Evolutionary conservation across 1,140 invertebrate genomes (phyloP).

Genomic region (Drosophila sechellia): DNA sequence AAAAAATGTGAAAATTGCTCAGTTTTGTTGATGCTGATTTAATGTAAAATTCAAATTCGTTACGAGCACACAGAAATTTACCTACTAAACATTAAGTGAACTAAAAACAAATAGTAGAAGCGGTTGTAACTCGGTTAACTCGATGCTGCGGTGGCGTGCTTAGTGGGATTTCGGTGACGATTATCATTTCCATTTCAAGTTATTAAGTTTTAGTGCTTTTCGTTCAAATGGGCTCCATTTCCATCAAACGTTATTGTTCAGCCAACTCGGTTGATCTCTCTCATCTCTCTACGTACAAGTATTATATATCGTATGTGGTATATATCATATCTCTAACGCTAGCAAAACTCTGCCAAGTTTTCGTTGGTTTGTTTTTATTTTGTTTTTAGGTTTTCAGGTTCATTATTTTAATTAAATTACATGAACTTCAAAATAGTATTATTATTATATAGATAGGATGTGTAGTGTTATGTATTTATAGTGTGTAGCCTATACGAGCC

Average conservation of each 20-base stretch:
- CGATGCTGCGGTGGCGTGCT: conserved; percentile 56
- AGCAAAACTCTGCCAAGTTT: conserved; percentile 53
- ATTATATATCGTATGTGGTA: conserved; percentile 11
- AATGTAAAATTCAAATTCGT: conserved; percentile 76
- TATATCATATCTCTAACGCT: conserved; percentile 23
- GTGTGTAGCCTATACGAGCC: conserved; percentile 77
- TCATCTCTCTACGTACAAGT: conserved; percentile 46
- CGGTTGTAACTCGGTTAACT: conserved; percentile 69
- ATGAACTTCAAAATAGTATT: conserved; percentile 83
- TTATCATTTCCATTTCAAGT: conserved; percentile 22
- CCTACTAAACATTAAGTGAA: conserved; percentile 83
- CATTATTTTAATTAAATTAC: conserved; percentile 84
- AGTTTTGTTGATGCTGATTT: conserved; percentile 73
- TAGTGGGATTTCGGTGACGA: conserved; percentile 44
- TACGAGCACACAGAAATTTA: conserved; percentile 83
- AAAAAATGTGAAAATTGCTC: conserved; percentile 80
- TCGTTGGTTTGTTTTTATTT: conserved; percentile 54
- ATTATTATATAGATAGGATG: conserved; percentile 82
- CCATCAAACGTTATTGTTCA: conserved; percentile 37
- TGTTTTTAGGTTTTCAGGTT: conserved; percentile 71
- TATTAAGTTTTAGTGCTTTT: conserved; percentile 14
- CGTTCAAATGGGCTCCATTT: conserved; percentile 4
- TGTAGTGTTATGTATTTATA: conserved; percentile 80
- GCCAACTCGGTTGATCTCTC: conserved; percentile 56
- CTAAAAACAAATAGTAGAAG: conserved; percentile 71